Evolutionary conservation across 2,113 vertebrate species (phyloP), one percentile per base, ranked within the genome.

Genomic region (Cephalopholis sonnerati): DNA sequence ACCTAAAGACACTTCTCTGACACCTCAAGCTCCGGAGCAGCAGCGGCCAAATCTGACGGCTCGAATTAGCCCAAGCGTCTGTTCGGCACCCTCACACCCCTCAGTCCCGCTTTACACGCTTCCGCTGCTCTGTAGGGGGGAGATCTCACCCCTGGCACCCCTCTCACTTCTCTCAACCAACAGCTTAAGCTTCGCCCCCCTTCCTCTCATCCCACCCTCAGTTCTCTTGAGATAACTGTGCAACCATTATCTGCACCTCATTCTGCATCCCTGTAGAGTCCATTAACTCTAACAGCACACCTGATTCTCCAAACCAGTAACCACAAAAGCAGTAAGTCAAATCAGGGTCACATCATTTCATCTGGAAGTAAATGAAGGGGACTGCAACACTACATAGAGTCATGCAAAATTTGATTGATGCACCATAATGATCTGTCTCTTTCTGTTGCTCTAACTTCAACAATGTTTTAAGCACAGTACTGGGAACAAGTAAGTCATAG

Each of bases 41-140:
- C 83, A 70, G 90, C 62, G 50, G 93, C 91, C 86, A 83, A 87
- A 93, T 82, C 75, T 95, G 93, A 94, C 93, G 50, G 83, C 87
- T 93, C 83, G 67, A 78, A 95, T 95, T 94, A 95, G 93, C 78
- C 66, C 78, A 92, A 91, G 91, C 90, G 93, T 89, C 94, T 85
- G 87, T 92, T 84, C 50, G 13, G 57, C 87, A 79, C 84, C 88
- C 79, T 91, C 91, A 93, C 93, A 95, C 94, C 91, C 82, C 70
- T 85, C 73, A 50, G 69, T 82, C 70, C 72, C 53, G 62, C 82
- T 67, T 82, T 41, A 77, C 68, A 82, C 65, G 27, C 91, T 95
- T 95, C 94, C 93, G 93, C 84, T 81, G 67, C 87, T 70, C 86
- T 1, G 77, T 68, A 20, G 90, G 90, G 55, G 78, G 73, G 62